Evolutionary conservation across 2,797 vertebrate genomes (phyloP).

Genomic region (Yasuhikotakia modesta): DNA sequence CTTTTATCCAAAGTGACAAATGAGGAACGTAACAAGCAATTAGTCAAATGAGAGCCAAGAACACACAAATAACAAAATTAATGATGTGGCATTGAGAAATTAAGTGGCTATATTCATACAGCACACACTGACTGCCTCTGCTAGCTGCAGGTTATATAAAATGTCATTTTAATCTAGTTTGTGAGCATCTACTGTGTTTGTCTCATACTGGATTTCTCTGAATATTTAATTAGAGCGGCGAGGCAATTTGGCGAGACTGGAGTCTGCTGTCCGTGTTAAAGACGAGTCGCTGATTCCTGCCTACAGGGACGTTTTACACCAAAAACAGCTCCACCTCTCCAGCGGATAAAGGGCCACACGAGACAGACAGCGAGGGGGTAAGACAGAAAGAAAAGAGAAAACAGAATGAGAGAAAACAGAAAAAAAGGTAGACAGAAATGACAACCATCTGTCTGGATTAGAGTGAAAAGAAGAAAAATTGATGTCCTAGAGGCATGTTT

Average conservation of each 20-base stretch:
- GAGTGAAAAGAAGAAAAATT: slow-evolving; percentile 8
- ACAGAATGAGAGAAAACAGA: slow-evolving; percentile 3
- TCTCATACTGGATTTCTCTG: slow-evolving; percentile 32
- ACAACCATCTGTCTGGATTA: slow-evolving; percentile 12
- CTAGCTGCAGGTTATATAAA: slow-evolving; percentile 42
- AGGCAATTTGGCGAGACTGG: slow-evolving; percentile 48
- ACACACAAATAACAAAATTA: neutral
- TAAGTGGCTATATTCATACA: slow-evolving; percentile 20
- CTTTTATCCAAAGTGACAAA: neutral
- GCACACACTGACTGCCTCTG: neutral
- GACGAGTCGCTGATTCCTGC: slow-evolving; percentile 44
- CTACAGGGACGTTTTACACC: slow-evolving; percentile 49
- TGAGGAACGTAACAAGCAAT: neutral
- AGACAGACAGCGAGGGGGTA: slow-evolving; percentile 29
- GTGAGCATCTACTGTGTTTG: slow-evolving; percentile 16
- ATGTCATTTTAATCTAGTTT: slow-evolving; percentile 22
- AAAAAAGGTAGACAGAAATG: slow-evolving; percentile 15
- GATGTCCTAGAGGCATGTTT: neutral
- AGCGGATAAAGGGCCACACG: slow-evolving; percentile 46
- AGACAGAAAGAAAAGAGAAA: neutral
- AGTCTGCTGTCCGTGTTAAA: slow-evolving; percentile 41
- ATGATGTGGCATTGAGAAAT: slow-evolving; percentile 16
- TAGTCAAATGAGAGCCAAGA: neutral
- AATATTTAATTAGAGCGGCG: slow-evolving; percentile 41
- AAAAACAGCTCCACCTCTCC: slow-evolving; percentile 44